phyloP scores from a whole-genome alignment of 37 sponge, comb jelly and placozoan species.

The Haliclona indistincta region DNA sequence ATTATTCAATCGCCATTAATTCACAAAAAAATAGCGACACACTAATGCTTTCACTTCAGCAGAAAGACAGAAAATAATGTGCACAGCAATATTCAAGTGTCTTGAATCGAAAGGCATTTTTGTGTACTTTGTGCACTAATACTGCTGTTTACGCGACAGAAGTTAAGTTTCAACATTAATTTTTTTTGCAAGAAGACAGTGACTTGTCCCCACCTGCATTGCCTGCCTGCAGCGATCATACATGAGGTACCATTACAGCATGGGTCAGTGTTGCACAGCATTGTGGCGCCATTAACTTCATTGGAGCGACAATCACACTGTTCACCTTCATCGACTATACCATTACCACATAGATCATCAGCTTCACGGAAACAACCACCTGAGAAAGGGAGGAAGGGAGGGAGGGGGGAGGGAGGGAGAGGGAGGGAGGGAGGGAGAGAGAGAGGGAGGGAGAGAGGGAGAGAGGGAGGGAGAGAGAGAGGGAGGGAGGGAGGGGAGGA shows the following conservation, averaged over 20 bases:
- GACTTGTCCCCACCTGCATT: conserved; percentile 44
- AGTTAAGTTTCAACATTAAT: too few relatives aligned
- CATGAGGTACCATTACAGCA: conserved; percentile 68
- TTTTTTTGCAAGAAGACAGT: too few relatives aligned
- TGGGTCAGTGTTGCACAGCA: conserved; percentile 25
- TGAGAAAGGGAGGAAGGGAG: not conserved
- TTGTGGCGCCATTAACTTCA: not conserved
- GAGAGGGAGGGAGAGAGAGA: not conserved
- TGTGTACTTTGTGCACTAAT: too few relatives aligned
- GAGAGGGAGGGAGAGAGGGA: not conserved
- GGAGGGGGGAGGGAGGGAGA: conserved; percentile 2
- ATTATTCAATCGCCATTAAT: not conserved
- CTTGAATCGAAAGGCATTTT: too few relatives aligned
- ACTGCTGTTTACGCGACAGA: too few relatives aligned
- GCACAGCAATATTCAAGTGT: too few relatives aligned
- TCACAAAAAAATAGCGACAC: conserved; percentile 16
- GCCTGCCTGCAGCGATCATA: conserved; percentile 16
- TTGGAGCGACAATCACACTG: conserved; percentile 75
- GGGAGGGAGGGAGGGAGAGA: not conserved
- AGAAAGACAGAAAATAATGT: too few relatives aligned
- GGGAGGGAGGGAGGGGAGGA: not conserved
- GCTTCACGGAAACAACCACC: conserved; percentile 21
- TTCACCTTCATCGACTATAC: conserved; percentile 63
- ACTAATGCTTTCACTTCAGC: too few relatives aligned
- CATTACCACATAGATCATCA: conserved; percentile 68